Percentiles rank a stretch among this genome's conserved stretches.
Evolutionary conservation across 2,888 invertebrate species (phyloP).

Genomic region (Pinctada fucata): DNA sequence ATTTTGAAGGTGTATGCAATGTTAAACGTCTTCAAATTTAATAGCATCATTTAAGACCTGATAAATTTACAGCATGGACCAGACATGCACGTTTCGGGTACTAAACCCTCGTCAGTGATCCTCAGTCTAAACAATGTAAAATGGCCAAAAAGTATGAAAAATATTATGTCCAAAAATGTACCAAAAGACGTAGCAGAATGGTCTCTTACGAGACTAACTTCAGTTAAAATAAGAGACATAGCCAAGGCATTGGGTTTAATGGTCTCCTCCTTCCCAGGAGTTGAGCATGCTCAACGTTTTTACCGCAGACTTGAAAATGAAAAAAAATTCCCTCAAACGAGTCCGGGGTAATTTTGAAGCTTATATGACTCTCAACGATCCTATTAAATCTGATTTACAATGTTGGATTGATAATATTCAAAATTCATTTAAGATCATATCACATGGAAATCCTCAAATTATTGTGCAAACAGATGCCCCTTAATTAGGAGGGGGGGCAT

Average conservation of each 20-base stretch:
- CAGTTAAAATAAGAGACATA: background rate
- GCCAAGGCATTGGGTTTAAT: background rate
- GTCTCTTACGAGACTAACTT: too few species aligned
- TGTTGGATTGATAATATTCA: background rate
- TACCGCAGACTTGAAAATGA: background rate
- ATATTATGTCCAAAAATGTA: too few species aligned
- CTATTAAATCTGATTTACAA: background rate
- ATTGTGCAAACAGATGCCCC: constrained; percentile 3
- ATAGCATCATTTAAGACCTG: too few species aligned
- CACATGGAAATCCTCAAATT: background rate
- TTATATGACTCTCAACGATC: background rate
- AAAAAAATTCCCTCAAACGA: background rate
- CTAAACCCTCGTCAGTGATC: too few species aligned
- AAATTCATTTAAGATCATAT: background rate
- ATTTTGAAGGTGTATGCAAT: background rate
- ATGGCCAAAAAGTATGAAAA: too few species aligned
- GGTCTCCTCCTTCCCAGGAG: background rate
- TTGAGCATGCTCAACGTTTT: background rate
- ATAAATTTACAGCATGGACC: too few species aligned
- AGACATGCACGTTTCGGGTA: too few species aligned
- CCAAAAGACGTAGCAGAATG: too few species aligned
- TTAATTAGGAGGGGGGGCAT: background rate
- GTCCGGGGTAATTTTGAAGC: background rate
- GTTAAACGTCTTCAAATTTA: too few species aligned
- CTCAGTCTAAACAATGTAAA: too few species aligned